phyloP scores from a whole-genome alignment of 2,113 vertebrate genomes.

The Pygoscelis antarcticus region DNA sequence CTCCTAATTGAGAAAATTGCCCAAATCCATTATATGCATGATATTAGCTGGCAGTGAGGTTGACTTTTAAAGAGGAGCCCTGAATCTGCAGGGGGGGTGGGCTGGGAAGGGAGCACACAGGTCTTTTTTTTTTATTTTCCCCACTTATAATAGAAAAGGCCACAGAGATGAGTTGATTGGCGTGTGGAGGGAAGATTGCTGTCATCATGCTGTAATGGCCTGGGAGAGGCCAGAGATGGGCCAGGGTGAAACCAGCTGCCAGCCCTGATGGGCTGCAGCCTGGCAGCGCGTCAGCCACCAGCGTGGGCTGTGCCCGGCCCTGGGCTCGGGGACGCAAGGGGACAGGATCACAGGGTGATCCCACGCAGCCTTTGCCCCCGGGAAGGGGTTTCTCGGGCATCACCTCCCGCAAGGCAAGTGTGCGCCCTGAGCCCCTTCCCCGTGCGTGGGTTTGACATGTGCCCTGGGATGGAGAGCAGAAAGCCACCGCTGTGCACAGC shows the following conservation, averaged over 20 bases:
- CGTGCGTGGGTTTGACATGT: accelerated
- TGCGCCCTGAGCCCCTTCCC: background rate
- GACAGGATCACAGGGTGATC: background rate
- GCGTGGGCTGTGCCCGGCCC: background rate
- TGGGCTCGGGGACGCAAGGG: background rate
- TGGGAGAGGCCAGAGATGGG: background rate
- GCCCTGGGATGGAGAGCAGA: background rate
- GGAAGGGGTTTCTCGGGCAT: background rate
- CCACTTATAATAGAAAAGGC: background rate
- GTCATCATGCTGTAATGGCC: background rate
- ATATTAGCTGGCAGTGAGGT: background rate
- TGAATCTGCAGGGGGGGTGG: background rate
- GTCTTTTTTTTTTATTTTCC: background rate
- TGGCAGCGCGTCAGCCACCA: background rate
- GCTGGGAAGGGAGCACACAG: background rate
- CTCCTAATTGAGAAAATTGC: background rate
- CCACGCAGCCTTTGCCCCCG: accelerated
- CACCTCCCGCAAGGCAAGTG: background rate
- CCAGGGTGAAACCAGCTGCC: background rate
- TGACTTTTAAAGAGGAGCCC: background rate
- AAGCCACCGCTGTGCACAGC: background rate
- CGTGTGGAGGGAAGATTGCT: background rate
- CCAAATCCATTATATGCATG: background rate
- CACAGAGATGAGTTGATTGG: background rate
- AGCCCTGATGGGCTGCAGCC: background rate